Evolutionary conservation across 1,140 invertebrate genomes (phyloP).

Genomic region (Linepithema humile): DNA sequence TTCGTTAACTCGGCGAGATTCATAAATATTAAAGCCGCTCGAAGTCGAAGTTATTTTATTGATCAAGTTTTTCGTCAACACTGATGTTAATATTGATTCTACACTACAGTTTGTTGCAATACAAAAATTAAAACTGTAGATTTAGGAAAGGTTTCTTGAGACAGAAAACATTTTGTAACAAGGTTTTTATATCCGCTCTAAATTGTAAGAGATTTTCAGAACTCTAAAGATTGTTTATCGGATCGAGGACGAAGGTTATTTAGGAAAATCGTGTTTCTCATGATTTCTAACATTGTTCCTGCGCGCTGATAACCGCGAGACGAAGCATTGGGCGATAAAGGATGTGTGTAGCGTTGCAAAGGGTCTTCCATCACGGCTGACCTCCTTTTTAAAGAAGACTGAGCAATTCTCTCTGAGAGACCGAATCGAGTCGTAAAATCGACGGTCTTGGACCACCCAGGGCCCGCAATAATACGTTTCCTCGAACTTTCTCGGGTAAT

Average conservation of each 20-base stretch:
- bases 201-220: background rate
- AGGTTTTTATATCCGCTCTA: background rate
- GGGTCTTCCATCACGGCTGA: slow-evolving; percentile 4
- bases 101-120: no score
- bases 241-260: background rate
- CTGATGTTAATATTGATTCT: no score
- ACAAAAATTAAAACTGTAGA: background rate
- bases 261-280: background rate
- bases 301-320: background rate
- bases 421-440: slow-evolving; percentile 70
- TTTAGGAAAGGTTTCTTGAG: background rate
- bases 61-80: background rate
- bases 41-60: background rate
- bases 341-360: slow-evolving; percentile 25
- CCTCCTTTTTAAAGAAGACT: background rate
- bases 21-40: background rate
- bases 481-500: slow-evolving; percentile 72
- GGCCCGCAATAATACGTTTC: slow-evolving; percentile 67
- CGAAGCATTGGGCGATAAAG: background rate
- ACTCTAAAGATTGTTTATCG: no score
- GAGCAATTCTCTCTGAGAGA: slow-evolving; percentile 36
- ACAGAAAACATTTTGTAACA: background rate
- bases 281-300: background rate
- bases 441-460: slow-evolving; percentile 73
- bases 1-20: background rate